These are phyloP conservation scores for Apotomis betuletana DNA, from an alignment of 2,888 invertebrate genomes.

Conservation along the genomic window DNA sequence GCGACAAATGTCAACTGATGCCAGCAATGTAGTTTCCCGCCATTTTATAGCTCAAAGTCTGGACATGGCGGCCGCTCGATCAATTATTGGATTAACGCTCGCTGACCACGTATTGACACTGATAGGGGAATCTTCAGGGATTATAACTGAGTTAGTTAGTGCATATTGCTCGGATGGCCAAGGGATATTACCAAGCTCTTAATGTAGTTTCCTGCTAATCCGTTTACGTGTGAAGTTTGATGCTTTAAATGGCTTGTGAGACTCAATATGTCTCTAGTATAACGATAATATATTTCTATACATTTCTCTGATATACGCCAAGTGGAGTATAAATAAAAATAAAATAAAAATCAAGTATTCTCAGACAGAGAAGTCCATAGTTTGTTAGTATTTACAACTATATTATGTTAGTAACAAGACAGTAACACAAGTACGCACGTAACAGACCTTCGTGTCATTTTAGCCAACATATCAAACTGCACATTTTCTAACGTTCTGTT, in stretches of 20 bases:
- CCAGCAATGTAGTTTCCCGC: conserved; percentile 52
- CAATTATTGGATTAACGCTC: conserved; percentile 78
- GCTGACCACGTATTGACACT: conserved; percentile 72
- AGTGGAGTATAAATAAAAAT: too few species aligned
- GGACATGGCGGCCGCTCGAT: conserved; percentile 53
- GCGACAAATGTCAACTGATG: conserved; percentile 68
- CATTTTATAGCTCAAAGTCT: conserved; percentile 67
- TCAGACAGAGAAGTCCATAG: too few species aligned
- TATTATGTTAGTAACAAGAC: too few species aligned
- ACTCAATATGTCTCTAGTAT: neutral
- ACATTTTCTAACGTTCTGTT: too few species aligned
- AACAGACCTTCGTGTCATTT: too few species aligned
- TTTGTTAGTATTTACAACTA: too few species aligned
- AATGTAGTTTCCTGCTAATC: conserved; percentile 35
- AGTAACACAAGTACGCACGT: too few species aligned
- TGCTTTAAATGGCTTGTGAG: neutral
- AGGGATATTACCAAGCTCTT: conserved; percentile 28
- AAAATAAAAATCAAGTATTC: too few species aligned
- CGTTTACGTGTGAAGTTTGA: conserved; percentile 8
- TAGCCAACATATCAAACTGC: too few species aligned
- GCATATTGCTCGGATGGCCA: conserved; percentile 36
- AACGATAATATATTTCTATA: too few species aligned
- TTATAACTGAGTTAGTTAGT: conserved; percentile 71
- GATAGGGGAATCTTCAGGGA: conserved; percentile 61
- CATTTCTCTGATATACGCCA: too few species aligned